Conservation (phyloP, 2,113 vertebrate genomes). For the Stegastes partitus region DNA sequence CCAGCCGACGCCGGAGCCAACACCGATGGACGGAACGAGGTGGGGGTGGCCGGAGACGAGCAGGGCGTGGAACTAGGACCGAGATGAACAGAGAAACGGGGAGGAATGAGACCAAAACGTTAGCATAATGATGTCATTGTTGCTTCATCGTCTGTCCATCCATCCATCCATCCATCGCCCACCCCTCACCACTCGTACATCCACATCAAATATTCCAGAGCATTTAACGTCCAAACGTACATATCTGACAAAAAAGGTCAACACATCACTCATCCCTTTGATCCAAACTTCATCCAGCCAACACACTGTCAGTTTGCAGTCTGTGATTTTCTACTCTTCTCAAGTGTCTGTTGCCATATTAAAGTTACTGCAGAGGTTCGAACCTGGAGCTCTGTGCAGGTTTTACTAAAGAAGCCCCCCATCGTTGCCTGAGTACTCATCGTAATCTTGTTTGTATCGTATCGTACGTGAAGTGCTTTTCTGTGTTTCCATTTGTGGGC, state of each 20-base stretch:
- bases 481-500: constrained; percentile 57
- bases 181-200: constrained; percentile 10
- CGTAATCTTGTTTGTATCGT: constrained; percentile 62
- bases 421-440: constrained; percentile 42
- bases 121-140: constrained; percentile 60
- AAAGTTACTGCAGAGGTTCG: not conserved
- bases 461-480: constrained; percentile 71
- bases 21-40: constrained; percentile 77
- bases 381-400: constrained; percentile 26
- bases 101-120: constrained; percentile 60
- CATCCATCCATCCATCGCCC: not conserved
- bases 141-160: constrained; percentile 7
- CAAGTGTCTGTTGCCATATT: not conserved
- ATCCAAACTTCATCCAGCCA: not conserved
- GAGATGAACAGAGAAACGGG: not conserved
- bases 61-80: constrained; percentile 88
- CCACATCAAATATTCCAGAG: not conserved
- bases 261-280: not conserved
- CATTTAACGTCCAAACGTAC: not conserved
- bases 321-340: not conserved
- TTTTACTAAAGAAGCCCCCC: constrained; percentile 26
- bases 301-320: not conserved
- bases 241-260: constrained; percentile 5
- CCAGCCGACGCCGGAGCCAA: constrained; percentile 37
- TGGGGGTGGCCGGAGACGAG: constrained; percentile 86